Conservation (phyloP, 2,797 vertebrate species). For the Petrocephalus sullivani region DNA sequence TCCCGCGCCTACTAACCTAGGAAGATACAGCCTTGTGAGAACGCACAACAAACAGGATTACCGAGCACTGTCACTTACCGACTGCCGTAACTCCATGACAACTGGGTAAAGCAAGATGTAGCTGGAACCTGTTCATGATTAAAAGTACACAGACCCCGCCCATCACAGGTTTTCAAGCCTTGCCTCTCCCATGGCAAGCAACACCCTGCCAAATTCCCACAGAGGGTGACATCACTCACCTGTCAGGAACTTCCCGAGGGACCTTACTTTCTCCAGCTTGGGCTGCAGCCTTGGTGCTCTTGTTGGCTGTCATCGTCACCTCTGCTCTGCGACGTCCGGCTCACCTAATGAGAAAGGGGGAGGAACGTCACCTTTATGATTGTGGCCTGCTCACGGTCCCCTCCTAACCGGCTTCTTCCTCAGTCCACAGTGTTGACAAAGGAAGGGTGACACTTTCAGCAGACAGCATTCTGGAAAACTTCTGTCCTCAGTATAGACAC, state of each 20-base stretch:
- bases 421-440: background rate
- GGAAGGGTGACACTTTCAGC: background rate
- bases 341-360: slow-evolving; percentile 56
- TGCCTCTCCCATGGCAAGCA: background rate
- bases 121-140: slow-evolving; percentile 9
- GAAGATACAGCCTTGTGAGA: slow-evolving; percentile 1
- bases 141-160: background rate
- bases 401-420: background rate
- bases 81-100: background rate
- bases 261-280: slow-evolving; percentile 82
- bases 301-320: slow-evolving; percentile 97
- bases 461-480: background rate
- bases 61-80: background rate
- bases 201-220: background rate
- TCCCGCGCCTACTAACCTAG: background rate
- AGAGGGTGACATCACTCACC: slow-evolving; percentile 66
- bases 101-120: background rate
- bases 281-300: slow-evolving; percentile 78
- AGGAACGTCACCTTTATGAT: slow-evolving; percentile 16
- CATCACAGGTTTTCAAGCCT: background rate
- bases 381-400: too few relatives aligned
- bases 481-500: background rate
- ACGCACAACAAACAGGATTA: background rate
- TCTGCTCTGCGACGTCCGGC: slow-evolving; percentile 63
- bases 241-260: slow-evolving; percentile 75